A percentile compares a stretch with the other conserved stretches of the same genome.
Conservation (phyloP, 2,113 vertebrate species). For the Crotalus helleri region DNA sequence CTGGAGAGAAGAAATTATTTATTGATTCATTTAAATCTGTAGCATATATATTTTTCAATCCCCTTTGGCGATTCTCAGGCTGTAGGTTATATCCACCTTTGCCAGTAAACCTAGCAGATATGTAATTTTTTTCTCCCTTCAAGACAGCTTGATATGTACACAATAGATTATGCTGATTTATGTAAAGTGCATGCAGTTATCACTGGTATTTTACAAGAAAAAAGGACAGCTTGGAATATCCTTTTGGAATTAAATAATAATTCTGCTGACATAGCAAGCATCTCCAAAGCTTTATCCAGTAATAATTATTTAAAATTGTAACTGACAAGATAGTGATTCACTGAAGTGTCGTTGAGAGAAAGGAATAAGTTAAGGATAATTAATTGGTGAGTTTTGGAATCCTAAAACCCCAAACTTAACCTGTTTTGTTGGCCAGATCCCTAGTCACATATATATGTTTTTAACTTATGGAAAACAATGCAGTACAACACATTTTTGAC, state of each 20-base stretch:
- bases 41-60: not conserved
- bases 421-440: not conserved
- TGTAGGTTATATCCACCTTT: not conserved
- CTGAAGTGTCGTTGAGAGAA: not conserved
- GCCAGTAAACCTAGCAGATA: not conserved
- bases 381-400: not conserved
- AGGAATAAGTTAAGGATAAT: not conserved
- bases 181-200: conserved; percentile 8
- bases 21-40: not conserved
- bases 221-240: not conserved
- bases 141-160: not conserved
- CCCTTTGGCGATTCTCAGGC: not conserved
- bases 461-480: not conserved
- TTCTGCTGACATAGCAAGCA: not conserved
- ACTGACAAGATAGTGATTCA: not conserved
- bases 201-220: not conserved
- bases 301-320: conserved; percentile 3
- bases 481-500: not conserved
- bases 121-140: not conserved
- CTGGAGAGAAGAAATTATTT: not conserved
- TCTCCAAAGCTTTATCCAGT: conserved; percentile 42
- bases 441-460: not conserved
- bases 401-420: not conserved
- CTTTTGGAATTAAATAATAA: not conserved
- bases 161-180: not conserved